Evolutionary conservation across 2,888 invertebrate species (phyloP), one percentile per base, ranked within the genome.

Genomic region (Chironomus riparius): DNA sequence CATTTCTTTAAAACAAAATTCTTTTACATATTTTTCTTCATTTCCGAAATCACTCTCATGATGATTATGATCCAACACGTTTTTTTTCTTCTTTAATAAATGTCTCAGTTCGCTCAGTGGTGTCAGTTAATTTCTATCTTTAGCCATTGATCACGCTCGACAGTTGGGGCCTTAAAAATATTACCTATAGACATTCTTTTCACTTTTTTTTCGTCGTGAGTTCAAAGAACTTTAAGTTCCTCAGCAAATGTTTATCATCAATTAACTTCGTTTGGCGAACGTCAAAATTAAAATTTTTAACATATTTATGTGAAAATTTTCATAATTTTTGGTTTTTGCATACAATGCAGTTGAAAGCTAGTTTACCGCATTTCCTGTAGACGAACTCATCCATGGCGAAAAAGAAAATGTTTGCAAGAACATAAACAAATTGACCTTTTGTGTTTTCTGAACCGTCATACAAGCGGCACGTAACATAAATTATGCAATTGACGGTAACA

Each of bases 121-220:
- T 65, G 65, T 65, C 65, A 65, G 24, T 24, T 65, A 12, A 65
- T 24, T 24, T 65, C 65, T 65, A 65, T 65, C 65, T 65, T 65
- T 65, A 65, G 65, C 65, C 13, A 65, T 65, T 65, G 21, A 21
- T 13, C 65, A 65, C 65, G 65, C 65, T 18, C 56, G 15, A 18
- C 56, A 18, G 56, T 18, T 18, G 7, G 18, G 56, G 38, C 13
- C 24, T 65, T 21, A 65, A 65, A 65, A 65, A 65, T 21, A 10
- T 38, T 38, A 38, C 38, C 38, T 38, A 10, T 38, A 38, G 38
- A 38, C 38, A 38, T 38, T 38, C 4, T 10, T 10, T 38, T 38
- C 38, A 38, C 28, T 28, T 28, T 28, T 65, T 65, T 12, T n/a
- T n/a, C n/a, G n/a, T n/a, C 3, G 24, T 24, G 65, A 65, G 65